phyloP scores from a whole-genome alignment of 2,888 invertebrate genomes.

The Orgyia antiqua region DNA sequence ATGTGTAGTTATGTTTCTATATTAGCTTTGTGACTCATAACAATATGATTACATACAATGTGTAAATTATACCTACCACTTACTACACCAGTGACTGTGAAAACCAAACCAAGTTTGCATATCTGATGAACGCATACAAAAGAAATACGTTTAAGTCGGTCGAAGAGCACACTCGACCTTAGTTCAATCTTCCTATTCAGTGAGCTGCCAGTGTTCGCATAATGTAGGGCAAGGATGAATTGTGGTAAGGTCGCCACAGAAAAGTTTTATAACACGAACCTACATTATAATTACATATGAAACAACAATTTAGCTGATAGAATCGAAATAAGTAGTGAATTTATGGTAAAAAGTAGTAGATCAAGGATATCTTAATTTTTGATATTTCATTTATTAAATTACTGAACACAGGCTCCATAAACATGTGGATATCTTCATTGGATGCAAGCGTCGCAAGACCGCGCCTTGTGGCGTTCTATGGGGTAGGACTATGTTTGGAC shows the following conservation, averaged over 20 bases:
- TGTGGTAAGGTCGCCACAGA: conserved; percentile 33
- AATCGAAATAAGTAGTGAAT: conserved; percentile 2
- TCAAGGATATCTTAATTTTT: neutral
- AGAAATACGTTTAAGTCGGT: conserved; percentile 8
- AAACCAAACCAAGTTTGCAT: neutral
- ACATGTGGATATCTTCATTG: no score
- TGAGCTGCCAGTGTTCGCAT: conserved; percentile 28
- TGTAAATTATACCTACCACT: no score
- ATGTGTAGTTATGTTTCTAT: no score
- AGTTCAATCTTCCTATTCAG: conserved; percentile 33
- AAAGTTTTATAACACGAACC: conserved; percentile 26
- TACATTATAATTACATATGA: conserved; percentile 5
- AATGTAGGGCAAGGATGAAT: conserved; percentile 44
- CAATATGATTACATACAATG: no score
- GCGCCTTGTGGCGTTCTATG: no score
- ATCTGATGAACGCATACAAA: conserved; percentile 3
- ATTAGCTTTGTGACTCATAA: no score
- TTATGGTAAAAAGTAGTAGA: neutral
- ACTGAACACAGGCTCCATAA: no score
- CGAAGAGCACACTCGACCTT: conserved; percentile 15
- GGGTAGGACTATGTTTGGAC: no score
- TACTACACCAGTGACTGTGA: no score
- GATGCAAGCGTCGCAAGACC: no score
- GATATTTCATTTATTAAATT: no score
- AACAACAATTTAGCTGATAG: conserved; percentile 1